These are phyloP conservation scores for Lasioglossum lativentre DNA, from an alignment of 2,888 invertebrate species.

Conservation along the genomic window DNA sequence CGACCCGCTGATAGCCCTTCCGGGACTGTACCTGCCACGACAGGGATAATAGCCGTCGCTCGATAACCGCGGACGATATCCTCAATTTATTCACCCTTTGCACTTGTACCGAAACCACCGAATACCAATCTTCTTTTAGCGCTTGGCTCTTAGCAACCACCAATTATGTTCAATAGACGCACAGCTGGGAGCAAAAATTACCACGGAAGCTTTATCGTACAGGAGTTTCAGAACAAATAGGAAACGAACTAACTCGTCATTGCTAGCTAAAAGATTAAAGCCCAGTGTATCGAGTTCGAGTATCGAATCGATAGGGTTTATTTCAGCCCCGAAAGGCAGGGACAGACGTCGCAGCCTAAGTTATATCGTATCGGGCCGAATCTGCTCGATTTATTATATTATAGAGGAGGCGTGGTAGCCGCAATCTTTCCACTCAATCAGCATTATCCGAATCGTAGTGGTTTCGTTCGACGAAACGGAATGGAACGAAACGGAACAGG, in stretches of 20 bases:
- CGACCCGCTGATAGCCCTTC: neutral
- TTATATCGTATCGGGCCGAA: neutral
- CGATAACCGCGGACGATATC: neutral
- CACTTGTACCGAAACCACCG: neutral
- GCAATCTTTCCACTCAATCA: constrained; percentile 26
- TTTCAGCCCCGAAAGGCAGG: neutral
- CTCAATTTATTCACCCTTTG: neutral
- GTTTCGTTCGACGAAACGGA: neutral
- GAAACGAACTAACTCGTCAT: neutral
- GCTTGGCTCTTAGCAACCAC: too few species aligned
- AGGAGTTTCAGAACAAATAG: neutral
- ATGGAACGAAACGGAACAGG: neutral
- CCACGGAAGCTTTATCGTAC: too few species aligned
- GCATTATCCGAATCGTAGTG: constrained; percentile 10
- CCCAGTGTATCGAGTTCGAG: neutral
- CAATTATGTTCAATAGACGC: too few species aligned
- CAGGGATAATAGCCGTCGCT: neutral
- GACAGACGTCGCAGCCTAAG: neutral
- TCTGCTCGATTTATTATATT: neutral
- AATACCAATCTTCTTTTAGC: neutral
- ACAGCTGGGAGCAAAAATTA: too few species aligned
- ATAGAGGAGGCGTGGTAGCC: neutral
- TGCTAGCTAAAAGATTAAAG: neutral
- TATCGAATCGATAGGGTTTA: neutral
- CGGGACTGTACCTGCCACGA: neutral